A percentile compares a stretch with the other conserved stretches of the same genome.
These are phyloP conservation scores for Vanessa cardui DNA, from an alignment of 2,888 invertebrate species.

Conservation along the genomic window DNA sequence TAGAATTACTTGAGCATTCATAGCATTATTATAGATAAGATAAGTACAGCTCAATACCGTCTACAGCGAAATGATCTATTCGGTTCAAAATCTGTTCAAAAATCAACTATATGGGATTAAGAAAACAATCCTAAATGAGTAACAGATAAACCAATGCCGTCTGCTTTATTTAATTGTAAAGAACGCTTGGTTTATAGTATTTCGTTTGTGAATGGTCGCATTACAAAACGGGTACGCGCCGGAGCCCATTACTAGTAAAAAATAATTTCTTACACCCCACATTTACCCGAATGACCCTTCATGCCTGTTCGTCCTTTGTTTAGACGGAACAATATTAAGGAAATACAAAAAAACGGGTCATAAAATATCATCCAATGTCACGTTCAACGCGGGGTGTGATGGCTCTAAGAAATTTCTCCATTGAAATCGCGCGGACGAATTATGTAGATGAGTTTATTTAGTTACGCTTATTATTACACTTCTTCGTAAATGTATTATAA, in stretches of 20 bases:
- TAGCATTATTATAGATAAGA: no score
- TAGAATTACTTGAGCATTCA: no score
- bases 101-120: no score
- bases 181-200: not conserved
- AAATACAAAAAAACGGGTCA: constrained; percentile 28
- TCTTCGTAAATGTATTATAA: not conserved
- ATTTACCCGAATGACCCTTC: constrained; percentile 12
- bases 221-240: not conserved
- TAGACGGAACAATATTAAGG: constrained; percentile 23
- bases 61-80: no score
- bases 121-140: no score
- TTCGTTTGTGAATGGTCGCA: not conserved
- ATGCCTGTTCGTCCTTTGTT: constrained; percentile 13
- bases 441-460: constrained; percentile 1
- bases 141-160: no score
- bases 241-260: not conserved
- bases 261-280: constrained; percentile 1
- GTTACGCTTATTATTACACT: not conserved
- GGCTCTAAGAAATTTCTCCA: constrained; percentile 6
- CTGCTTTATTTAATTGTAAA: not conserved
- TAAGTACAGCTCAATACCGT: no score
- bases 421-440: not conserved
- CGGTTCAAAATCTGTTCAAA: no score
- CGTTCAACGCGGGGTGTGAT: constrained; percentile 16
- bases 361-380: constrained; percentile 20